Evolutionary conservation across 2,888 invertebrate genomes (phyloP).

Genomic region (Nematopogon swammerdamellus): DNA sequence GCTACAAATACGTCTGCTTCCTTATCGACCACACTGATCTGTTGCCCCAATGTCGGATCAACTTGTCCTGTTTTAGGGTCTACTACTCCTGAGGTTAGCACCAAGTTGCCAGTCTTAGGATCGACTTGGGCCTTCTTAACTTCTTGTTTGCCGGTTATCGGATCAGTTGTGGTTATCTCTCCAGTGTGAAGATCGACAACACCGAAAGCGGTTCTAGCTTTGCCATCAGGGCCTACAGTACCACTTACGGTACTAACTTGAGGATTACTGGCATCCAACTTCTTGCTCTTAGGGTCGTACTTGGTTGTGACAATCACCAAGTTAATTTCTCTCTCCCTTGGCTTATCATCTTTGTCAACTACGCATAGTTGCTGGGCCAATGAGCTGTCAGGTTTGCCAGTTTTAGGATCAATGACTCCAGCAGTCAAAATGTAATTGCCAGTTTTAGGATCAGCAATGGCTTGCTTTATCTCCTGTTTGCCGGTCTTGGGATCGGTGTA

Average conservation of each 20-base stretch:
- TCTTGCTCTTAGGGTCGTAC: constrained; percentile 38
- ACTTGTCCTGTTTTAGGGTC: constrained; percentile 36
- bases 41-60: constrained; percentile 26
- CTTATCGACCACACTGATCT: constrained; percentile 32
- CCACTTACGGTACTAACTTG: constrained; percentile 23
- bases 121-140: constrained; percentile 38
- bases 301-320: constrained; percentile 29
- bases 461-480: constrained; percentile 12
- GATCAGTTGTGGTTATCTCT: constrained; percentile 30
- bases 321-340: constrained; percentile 38
- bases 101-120: constrained; percentile 34
- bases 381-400: constrained; percentile 42
- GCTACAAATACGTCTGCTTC: constrained; percentile 17
- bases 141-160: constrained; percentile 34
- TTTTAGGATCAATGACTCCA: constrained; percentile 33
- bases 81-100: constrained; percentile 32
- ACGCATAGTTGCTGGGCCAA: constrained; percentile 53
- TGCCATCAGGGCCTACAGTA: constrained; percentile 36
- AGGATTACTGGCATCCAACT: constrained; percentile 30
- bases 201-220: constrained; percentile 33
- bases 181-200: constrained; percentile 35
- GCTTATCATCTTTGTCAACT: constrained; percentile 33
- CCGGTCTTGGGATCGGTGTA: constrained; percentile 21
- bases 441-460: constrained; percentile 19
- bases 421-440: constrained; percentile 20